These are phyloP conservation scores for Lottia scabra DNA, from an alignment of 2,888 invertebrate genomes.

Conservation along the genomic window DNA sequence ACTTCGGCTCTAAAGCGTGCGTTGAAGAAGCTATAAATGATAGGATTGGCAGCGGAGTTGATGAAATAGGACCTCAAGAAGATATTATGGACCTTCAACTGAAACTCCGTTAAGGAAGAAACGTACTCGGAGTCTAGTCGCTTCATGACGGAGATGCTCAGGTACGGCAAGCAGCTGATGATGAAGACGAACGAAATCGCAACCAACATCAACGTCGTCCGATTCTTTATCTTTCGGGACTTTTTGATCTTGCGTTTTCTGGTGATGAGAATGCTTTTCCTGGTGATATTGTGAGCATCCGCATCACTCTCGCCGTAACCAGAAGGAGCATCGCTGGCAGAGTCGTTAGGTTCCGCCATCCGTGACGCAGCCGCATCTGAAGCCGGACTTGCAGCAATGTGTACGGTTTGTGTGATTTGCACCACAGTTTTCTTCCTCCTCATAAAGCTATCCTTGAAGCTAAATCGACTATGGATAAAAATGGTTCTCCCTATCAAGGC, in stretches of 20 bases:
- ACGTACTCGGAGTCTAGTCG: neutral
- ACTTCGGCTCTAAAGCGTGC: conserved; percentile 21
- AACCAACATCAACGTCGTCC: conserved; percentile 22
- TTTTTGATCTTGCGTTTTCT: neutral
- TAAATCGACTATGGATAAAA: neutral
- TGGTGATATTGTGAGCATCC: neutral
- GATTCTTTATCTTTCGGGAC: neutral
- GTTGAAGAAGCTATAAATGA: conserved; percentile 25
- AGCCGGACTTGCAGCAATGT: neutral
- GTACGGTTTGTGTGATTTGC: neutral
- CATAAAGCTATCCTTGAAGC: neutral
- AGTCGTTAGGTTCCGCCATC: neutral
- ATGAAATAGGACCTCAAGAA: conserved; percentile 25
- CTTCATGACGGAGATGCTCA: conserved; percentile 9
- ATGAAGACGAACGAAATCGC: conserved; percentile 18
- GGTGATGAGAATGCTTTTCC: neutral
- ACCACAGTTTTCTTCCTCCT: neutral
- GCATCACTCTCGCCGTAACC: neutral
- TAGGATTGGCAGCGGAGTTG: conserved; percentile 25
- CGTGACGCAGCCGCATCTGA: neutral
- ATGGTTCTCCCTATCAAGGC: neutral
- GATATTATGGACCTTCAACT: conserved; percentile 20
- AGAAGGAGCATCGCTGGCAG: neutral
- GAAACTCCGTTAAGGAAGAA: neutral
- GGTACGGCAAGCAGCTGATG: conserved; percentile 13